Evolutionary conservation across 2,888 invertebrate genomes (phyloP).

Genomic region (Lithophane ornitopus): DNA sequence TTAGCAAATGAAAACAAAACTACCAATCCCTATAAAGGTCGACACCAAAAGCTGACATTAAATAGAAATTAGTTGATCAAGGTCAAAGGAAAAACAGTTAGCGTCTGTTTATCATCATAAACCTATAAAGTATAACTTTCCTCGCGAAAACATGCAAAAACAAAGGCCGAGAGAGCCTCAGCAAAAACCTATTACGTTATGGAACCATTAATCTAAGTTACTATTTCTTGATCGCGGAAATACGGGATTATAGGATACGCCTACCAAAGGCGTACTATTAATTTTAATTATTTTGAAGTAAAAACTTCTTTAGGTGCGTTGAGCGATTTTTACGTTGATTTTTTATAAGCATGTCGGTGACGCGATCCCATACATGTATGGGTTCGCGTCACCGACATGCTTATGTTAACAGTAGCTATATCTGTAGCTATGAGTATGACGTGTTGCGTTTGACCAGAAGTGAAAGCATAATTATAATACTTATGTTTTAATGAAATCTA

Average conservation of each 20-base stretch:
- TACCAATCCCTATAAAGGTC: accelerated
- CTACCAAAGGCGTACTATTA: not conserved
- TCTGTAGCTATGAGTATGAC: not conserved
- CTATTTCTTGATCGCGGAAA: not conserved
- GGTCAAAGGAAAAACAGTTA: not conserved
- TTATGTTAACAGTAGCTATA: too few species aligned
- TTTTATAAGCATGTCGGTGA: too few species aligned
- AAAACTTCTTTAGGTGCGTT: not conserved
- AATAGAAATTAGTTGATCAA: slow-evolving; percentile 6
- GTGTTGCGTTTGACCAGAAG: too few species aligned
- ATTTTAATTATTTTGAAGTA: not conserved
- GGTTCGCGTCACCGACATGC: not conserved
- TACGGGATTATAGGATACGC: slow-evolving; percentile 2
- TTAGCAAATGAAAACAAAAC: not conserved
- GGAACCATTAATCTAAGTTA: slow-evolving; percentile 35
- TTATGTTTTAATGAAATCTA: too few species aligned
- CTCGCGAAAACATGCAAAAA: slow-evolving; percentile 18
- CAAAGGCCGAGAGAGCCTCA: not conserved
- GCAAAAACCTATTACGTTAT: slow-evolving; percentile 21
- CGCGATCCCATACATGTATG: too few species aligned
- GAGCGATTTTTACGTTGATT: too few species aligned
- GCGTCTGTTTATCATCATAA: slow-evolving; percentile 10
- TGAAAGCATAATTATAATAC: too few species aligned
- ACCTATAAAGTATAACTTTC: not conserved
- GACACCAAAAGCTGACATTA: not conserved